These are phyloP conservation scores for Malthinus flaveolus DNA, from an alignment of 2,888 invertebrate species.

Conservation along the genomic window DNA sequence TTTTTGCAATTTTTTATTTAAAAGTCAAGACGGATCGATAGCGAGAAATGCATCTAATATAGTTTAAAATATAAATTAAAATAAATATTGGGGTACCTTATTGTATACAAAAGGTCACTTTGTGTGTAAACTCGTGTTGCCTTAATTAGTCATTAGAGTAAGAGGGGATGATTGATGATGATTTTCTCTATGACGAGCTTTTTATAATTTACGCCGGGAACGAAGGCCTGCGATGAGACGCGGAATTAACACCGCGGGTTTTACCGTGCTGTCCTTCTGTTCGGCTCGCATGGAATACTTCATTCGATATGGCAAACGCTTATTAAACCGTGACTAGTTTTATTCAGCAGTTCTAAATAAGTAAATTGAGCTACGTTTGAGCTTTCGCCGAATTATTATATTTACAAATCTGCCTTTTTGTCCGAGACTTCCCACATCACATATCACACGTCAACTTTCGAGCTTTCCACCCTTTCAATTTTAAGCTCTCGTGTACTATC, in stretches of 20 bases:
- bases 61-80: constrained; percentile 19
- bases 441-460: background rate
- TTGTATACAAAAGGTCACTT: constrained; percentile 28
- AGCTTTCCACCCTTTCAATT: too few species aligned
- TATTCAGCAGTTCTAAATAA: constrained; percentile 37
- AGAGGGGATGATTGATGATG: constrained; percentile 40
- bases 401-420: too few species aligned
- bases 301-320: constrained; percentile 50
- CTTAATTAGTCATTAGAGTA: constrained; percentile 41
- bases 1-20: background rate
- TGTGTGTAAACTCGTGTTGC: constrained; percentile 38
- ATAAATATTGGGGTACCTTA: constrained; percentile 28
- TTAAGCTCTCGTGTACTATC: too few species aligned
- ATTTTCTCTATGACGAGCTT: constrained; percentile 40
- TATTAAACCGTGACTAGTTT: constrained; percentile 47
- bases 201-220: constrained; percentile 40
- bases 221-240: constrained; percentile 37
- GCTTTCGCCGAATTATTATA: too few species aligned
- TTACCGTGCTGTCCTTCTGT: constrained; percentile 38
- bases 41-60: constrained; percentile 10
- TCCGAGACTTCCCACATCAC: constrained; percentile 8
- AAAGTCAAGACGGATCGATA: constrained; percentile 8
- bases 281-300: constrained; percentile 45
- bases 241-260: constrained; percentile 44
- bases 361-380: background rate